phyloP scores from a whole-genome alignment of 2,888 invertebrate genomes.

The Dendrolimus pini region DNA sequence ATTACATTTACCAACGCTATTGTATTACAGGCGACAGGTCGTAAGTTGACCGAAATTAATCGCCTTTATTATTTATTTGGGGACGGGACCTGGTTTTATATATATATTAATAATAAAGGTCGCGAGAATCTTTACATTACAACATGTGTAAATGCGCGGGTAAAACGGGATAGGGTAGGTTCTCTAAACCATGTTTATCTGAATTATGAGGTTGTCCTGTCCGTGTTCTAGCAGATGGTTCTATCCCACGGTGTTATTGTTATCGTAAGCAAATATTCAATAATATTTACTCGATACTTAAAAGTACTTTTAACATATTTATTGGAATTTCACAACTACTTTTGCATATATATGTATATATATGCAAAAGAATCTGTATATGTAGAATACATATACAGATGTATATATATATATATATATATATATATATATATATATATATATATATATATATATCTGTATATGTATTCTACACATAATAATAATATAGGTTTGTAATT shows the following conservation, averaged over 20 bases:
- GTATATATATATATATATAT: no score
- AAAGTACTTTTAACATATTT: no score
- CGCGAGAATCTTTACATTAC: not conserved
- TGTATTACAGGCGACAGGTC: not conserved
- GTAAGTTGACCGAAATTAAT: conserved; percentile 5
- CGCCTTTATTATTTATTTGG: not conserved
- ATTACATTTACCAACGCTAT: not conserved
- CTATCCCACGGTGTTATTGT: conserved; percentile 24
- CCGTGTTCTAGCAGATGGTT: conserved; percentile 17
- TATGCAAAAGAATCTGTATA: no score
- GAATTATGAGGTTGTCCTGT: not conserved
- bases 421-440: no score
- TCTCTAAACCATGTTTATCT: not conserved
- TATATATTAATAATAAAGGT: not conserved
- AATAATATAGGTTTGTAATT: no score
- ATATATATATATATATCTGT: no score
- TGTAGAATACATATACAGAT: no score
- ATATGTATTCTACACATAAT: no score
- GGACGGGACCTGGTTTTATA: not conserved
- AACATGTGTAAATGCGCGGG: not conserved
- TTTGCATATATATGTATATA: no score
- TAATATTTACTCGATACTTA: conserved; percentile 9
- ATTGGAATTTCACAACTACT: no score
- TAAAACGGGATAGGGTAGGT: not conserved
- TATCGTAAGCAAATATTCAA: conserved; percentile 21